Percentiles rank a stretch among this genome's conserved stretches.
These are phyloP conservation scores for Anhinga rufa DNA, from an alignment of 2,113 vertebrate genomes.

Conservation along the genomic window DNA sequence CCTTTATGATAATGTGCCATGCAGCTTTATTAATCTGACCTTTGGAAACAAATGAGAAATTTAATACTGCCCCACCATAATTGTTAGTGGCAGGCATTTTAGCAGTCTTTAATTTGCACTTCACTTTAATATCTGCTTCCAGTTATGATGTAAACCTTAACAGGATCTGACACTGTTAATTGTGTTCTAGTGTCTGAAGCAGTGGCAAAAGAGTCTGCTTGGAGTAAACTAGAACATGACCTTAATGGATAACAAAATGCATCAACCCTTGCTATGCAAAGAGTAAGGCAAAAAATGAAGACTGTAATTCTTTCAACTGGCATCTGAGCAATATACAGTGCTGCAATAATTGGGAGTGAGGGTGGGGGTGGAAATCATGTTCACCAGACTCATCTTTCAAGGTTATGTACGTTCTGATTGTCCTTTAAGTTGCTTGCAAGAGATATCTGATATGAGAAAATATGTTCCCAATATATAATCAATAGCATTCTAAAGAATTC, in stretches of 20 bases:
- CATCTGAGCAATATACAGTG: background rate
- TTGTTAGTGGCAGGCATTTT: conserved; percentile 77
- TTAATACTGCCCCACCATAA: conserved; percentile 71
- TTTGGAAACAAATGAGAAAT: conserved; percentile 75
- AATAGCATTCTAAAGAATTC: background rate
- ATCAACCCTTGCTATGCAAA: background rate
- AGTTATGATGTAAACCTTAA: conserved; percentile 61
- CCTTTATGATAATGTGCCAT: conserved; percentile 81
- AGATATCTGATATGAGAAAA: background rate
- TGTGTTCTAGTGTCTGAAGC: background rate
- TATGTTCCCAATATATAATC: background rate
- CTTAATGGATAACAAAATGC: conserved; percentile 36
- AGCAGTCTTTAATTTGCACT: conserved; percentile 73
- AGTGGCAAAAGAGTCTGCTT: background rate
- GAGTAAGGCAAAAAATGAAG: background rate
- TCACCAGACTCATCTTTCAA: background rate
- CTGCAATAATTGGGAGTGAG: background rate
- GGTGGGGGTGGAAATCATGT: background rate
- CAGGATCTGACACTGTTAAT: conserved; percentile 46
- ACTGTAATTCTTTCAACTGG: background rate
- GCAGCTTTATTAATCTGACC: conserved; percentile 83
- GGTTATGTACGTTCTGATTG: background rate
- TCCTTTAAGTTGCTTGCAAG: background rate
- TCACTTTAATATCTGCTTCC: conserved; percentile 69
- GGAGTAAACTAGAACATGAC: conserved; percentile 9